These are phyloP conservation scores for Scleropages formosus DNA, from an alignment of 2,797 vertebrate species.

Conservation along the genomic window DNA sequence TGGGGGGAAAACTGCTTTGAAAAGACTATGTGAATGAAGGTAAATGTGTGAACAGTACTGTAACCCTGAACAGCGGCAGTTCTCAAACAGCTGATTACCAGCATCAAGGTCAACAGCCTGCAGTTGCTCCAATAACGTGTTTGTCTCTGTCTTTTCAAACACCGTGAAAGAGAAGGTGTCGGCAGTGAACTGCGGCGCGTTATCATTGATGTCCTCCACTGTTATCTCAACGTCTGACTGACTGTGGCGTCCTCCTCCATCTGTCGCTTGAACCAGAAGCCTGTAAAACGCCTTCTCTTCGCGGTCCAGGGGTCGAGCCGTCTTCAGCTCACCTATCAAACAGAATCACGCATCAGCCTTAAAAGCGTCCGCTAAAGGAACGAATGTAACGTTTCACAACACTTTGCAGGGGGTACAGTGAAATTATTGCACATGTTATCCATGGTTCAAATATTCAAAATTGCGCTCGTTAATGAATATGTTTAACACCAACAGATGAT, in stretches of 20 bases:
- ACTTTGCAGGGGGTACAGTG: not conserved
- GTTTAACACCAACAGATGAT: not conserved
- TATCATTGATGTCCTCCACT: conserved; percentile 91
- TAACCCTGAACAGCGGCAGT: too few species aligned
- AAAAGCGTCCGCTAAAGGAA: too few species aligned
- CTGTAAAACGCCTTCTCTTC: conserved; percentile 78
- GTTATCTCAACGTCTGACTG: conserved; percentile 76
- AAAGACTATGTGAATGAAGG: too few species aligned
- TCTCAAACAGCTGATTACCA: conserved; percentile 59
- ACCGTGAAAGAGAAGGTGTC: conserved; percentile 84
- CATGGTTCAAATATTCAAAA: too few species aligned
- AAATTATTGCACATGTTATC: too few species aligned
- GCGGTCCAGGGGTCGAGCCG: conserved; percentile 76
- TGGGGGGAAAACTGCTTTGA: too few species aligned
- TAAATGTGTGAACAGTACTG: too few species aligned
- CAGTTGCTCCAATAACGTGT: conserved; percentile 83
- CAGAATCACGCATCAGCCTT: too few species aligned
- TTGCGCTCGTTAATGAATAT: too few species aligned
- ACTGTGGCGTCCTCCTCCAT: conserved; percentile 88
- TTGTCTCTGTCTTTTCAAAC: conserved; percentile 91
- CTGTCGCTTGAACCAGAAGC: conserved; percentile 80
- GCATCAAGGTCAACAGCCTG: conserved; percentile 82
- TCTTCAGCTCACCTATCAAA: conserved; percentile 86
- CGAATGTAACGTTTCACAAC: too few species aligned
- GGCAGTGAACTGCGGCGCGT: conserved; percentile 81